A percentile compares a stretch with the other conserved stretches of the same genome.
phyloP scores from a whole-genome alignment of 1,140 invertebrate genomes.

The Euschistus heros region DNA sequence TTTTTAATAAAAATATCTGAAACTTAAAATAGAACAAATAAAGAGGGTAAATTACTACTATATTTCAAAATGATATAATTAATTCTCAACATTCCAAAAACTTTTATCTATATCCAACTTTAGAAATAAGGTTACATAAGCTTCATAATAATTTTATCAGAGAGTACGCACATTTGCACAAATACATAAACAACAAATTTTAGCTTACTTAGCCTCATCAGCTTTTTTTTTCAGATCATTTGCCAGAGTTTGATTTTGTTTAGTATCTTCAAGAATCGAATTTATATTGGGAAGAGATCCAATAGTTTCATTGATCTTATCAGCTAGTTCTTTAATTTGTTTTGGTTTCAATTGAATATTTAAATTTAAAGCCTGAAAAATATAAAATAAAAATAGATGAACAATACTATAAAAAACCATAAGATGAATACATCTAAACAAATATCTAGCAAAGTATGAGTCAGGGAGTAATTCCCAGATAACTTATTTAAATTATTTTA shows the following conservation, averaged over 20 bases:
- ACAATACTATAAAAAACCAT: no score
- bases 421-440: no score
- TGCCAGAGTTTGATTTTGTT: conserved; percentile 61
- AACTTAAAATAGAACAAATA: no score
- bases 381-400: conserved; percentile 9
- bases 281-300: conserved; percentile 80
- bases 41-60: no score
- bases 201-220: conserved; percentile 56
- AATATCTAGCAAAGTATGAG: no score
- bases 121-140: background rate
- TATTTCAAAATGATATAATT: background rate
- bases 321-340: conserved; percentile 71
- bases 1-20: no score
- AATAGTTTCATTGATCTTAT: conserved; percentile 75
- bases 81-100: conserved; percentile 12
- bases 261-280: conserved; percentile 74
- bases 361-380: conserved; percentile 26
- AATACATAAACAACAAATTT: background rate
- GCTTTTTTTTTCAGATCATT: conserved; percentile 63
- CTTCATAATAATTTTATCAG: background rate
- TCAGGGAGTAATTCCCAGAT: no score
- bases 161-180: background rate
- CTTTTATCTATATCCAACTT: background rate
- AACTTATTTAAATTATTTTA: no score
- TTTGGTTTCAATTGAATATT: conserved; percentile 64